These are phyloP conservation scores for Pocillopora verrucosa DNA, from an alignment of 64 coral and sea anemone species.

Conservation along the genomic window DNA sequence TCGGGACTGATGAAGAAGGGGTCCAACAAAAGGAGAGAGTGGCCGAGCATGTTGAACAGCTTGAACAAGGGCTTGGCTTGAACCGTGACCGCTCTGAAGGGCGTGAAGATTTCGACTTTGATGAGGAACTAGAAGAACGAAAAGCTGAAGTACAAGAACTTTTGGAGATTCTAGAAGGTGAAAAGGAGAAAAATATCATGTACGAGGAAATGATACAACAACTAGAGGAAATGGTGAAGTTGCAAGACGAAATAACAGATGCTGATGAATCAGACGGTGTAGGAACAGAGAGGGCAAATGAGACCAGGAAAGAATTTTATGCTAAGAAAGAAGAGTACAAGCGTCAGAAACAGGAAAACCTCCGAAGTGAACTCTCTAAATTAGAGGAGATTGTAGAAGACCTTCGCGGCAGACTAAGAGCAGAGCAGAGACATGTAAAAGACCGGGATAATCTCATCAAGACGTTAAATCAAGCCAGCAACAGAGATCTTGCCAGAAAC, in stretches of 20 bases:
- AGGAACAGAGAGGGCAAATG: constrained; percentile 15
- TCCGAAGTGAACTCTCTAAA: constrained; percentile 9
- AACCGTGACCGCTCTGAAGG: neutral
- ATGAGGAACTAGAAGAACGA: constrained; percentile 11
- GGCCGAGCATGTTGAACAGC: neutral
- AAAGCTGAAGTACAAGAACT: constrained; percentile 15
- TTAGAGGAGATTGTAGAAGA: constrained; percentile 22
- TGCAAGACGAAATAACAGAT: constrained; percentile 47
- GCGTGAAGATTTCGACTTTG: neutral
- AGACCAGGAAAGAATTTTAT: constrained; percentile 8
- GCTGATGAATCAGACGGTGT: constrained; percentile 32
- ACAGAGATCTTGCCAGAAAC: constrained; percentile 35
- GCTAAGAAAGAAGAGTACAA: constrained; percentile 53
- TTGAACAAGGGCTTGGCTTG: neutral
- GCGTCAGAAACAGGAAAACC: constrained; percentile 12
- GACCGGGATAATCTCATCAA: constrained; percentile 38
- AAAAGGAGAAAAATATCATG: constrained; percentile 33
- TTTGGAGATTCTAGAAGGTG: constrained; percentile 17
- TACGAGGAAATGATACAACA: constrained; percentile 47
- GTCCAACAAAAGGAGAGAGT: neutral
- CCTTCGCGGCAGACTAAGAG: constrained; percentile 28
- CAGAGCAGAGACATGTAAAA: constrained; percentile 37
- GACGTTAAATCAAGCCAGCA: constrained; percentile 40
- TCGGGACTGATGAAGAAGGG: constrained; percentile 26
- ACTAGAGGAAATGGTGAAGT: constrained; percentile 61